Conservation (phyloP, 2,113 vertebrate genomes). For the Aspiorhynchus laticeps region DNA sequence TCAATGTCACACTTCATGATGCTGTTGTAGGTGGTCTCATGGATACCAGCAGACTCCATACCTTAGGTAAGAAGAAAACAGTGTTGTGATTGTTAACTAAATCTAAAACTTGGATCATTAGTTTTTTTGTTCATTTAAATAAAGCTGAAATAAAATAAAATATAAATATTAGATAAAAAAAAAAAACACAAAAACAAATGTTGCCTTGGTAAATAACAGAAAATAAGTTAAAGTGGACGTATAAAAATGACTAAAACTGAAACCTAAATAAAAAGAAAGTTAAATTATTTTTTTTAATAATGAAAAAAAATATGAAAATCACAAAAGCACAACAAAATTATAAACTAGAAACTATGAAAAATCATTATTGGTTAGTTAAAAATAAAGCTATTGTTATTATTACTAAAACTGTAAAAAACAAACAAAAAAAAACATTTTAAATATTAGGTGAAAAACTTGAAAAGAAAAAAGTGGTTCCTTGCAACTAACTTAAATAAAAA, state of each 20-base stretch:
- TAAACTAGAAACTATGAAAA: background rate
- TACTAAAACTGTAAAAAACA: too few relatives aligned
- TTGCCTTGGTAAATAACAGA: background rate
- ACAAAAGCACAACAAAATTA: background rate
- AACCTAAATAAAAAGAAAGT: too few relatives aligned
- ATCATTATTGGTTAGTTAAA: background rate
- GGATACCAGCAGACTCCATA: constrained; percentile 90
- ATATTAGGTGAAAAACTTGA: too few relatives aligned
- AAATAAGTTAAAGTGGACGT: background rate
- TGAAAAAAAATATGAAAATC: too few relatives aligned
- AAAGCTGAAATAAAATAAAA: background rate
- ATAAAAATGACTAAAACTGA: background rate
- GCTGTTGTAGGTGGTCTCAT: constrained; percentile 90
- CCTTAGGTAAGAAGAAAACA: constrained; percentile 65
- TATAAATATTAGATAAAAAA: background rate
- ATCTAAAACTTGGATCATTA: background rate
- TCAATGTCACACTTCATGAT: constrained; percentile 92
- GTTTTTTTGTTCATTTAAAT: background rate
- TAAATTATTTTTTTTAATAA: too few relatives aligned
- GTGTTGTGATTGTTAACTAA: background rate
- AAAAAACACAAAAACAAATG: background rate
- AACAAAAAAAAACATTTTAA: too few relatives aligned
- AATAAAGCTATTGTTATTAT: too few relatives aligned
- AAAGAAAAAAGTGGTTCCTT: too few relatives aligned
- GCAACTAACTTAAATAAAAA: background rate